Conservation (phyloP, 2,113 vertebrate species). For the Chionis minor region DNA sequence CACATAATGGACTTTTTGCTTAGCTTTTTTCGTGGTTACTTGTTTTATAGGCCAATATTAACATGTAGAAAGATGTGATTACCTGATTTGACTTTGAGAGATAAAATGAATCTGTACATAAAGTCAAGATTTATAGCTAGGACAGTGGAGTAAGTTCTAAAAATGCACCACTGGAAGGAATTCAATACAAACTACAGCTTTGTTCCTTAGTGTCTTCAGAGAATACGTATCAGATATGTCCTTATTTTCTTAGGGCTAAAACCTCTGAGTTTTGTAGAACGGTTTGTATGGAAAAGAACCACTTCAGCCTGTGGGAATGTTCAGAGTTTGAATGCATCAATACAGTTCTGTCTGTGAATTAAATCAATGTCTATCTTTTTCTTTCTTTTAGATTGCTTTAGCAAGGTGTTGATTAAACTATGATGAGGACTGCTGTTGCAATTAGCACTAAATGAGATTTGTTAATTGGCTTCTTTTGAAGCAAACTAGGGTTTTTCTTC, state of each 20-base stretch:
- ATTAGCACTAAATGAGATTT: slow-evolving; percentile 57
- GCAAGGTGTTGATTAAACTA: slow-evolving; percentile 65
- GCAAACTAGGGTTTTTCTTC: background rate
- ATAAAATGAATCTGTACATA: background rate
- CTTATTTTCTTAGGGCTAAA: background rate
- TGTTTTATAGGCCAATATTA: background rate
- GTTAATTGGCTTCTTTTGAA: slow-evolving; percentile 59
- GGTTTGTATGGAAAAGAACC: background rate
- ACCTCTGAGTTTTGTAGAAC: background rate
- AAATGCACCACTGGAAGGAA: background rate
- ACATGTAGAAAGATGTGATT: background rate
- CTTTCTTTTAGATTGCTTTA: slow-evolving; percentile 10
- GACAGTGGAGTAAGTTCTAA: background rate
- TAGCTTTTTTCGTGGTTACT: background rate
- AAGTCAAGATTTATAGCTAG: background rate
- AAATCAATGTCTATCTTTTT: slow-evolving; percentile 3
- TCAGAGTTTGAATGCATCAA: background rate
- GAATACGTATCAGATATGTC: background rate
- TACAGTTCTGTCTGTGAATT: background rate
- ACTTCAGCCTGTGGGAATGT: background rate
- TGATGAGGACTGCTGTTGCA: background rate
- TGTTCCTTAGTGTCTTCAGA: background rate
- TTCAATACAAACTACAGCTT: background rate
- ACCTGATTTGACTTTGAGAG: background rate
- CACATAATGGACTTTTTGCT: background rate